These are phyloP conservation scores for Pelodytes ibericus DNA, from an alignment of 2,797 vertebrate species.

Conservation along the genomic window DNA sequence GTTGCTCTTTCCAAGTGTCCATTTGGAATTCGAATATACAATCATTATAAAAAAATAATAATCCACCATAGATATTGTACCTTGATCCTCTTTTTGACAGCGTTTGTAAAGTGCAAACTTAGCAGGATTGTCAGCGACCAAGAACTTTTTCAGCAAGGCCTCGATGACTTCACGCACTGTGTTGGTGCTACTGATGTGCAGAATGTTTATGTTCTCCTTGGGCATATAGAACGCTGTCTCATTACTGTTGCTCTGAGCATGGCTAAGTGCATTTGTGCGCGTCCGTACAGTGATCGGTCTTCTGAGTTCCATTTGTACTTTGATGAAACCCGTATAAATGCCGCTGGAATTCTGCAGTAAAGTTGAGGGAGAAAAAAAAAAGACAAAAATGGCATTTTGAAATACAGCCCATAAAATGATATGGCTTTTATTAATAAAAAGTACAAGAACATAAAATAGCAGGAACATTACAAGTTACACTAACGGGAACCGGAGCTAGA, in stretches of 20 bases:
- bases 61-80: constrained; percentile 74
- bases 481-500: too few relatives aligned
- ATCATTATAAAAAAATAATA: too few relatives aligned
- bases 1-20: too few relatives aligned
- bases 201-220: constrained; percentile 80
- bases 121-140: constrained; percentile 90
- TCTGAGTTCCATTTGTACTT: constrained; percentile 92
- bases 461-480: too few relatives aligned
- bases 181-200: constrained; percentile 94
- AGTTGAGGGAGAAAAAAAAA: not conserved
- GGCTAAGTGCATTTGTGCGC: constrained; percentile 59
- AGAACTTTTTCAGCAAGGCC: constrained; percentile 92
- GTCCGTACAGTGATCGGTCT: constrained; percentile 82
- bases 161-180: constrained; percentile 91
- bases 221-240: constrained; percentile 87
- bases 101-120: constrained; percentile 97
- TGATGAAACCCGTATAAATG: constrained; percentile 95
- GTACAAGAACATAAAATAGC: too few relatives aligned
- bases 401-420: too few relatives aligned
- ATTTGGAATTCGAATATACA: too few relatives aligned
- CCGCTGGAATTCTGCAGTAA: constrained; percentile 75
- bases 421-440: too few relatives aligned
- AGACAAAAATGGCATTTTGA: not conserved
- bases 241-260: constrained; percentile 59
- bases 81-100: constrained; percentile 89